phyloP scores from a whole-genome alignment of 1,140 invertebrate genomes.

The Solenopsis fugax region DNA sequence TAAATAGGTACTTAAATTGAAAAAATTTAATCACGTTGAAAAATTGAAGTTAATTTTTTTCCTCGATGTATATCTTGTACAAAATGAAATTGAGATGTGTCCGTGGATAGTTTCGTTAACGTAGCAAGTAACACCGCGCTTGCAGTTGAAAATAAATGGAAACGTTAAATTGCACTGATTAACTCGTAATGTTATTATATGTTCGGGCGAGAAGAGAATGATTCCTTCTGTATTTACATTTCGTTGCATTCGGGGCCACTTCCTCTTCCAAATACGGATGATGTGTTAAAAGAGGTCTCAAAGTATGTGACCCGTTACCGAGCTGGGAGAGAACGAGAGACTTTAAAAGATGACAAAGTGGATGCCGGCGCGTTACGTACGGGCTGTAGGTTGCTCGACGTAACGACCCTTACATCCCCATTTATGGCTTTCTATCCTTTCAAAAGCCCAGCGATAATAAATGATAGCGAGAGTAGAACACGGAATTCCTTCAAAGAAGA shows the following conservation, averaged over 20 bases:
- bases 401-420: slow-evolving; percentile 68
- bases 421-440: slow-evolving; percentile 64
- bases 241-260: not conserved
- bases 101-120: not conserved
- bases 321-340: slow-evolving; percentile 16
- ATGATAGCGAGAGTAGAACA: slow-evolving; percentile 57
- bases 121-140: not conserved
- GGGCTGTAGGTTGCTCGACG: slow-evolving; percentile 58
- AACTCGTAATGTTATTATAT: slow-evolving; percentile 7
- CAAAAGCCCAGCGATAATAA: slow-evolving; percentile 61
- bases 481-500: slow-evolving; percentile 1
- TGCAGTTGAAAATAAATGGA: slow-evolving; percentile 19
- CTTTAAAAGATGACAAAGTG: slow-evolving; percentile 73
- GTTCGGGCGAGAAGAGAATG: not conserved
- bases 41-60: too few relatives aligned
- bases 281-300: slow-evolving; percentile 59
- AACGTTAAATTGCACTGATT: slow-evolving; percentile 44
- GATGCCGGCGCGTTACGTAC: slow-evolving; percentile 45
- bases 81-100: not conserved
- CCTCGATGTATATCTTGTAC: not conserved
- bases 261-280: slow-evolving; percentile 50
- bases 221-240: not conserved
- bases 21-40: too few relatives aligned
- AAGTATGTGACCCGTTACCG: slow-evolving; percentile 65
- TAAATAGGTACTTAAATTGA: too few relatives aligned